A percentile compares a stretch with the other conserved stretches of the same genome.
Conservation (phyloP, 2,888 invertebrate species). For the Scotopteryx bipunctaria region DNA sequence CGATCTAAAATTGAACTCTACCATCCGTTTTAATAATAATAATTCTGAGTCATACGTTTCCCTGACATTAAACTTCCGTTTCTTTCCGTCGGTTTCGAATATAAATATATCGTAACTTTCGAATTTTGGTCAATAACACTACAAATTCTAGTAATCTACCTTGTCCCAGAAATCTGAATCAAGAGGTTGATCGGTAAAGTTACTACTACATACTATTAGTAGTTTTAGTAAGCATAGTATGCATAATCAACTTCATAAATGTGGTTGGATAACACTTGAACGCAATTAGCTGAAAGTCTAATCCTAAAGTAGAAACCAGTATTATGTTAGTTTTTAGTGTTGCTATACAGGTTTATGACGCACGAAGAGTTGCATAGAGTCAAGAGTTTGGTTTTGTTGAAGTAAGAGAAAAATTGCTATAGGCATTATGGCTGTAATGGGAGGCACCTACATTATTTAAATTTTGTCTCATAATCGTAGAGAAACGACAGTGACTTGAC, state of each 20-base stretch:
- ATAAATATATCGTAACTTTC: constrained; percentile 29
- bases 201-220: no score
- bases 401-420: not conserved
- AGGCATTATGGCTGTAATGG: not conserved
- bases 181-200: no score
- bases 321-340: not conserved
- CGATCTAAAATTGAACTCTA: constrained; percentile 28
- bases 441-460: not conserved
- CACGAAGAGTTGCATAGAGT: not conserved
- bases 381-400: not conserved
- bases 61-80: constrained; percentile 45
- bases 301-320: not conserved
- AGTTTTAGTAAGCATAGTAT: no score
- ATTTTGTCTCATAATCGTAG: not conserved
- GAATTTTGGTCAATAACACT: constrained; percentile 30
- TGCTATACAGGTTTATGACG: not conserved
- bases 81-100: constrained; percentile 30
- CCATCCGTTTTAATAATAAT: constrained; percentile 9
- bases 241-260: no score
- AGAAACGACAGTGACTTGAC: constrained; percentile 1
- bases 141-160: constrained; percentile 16
- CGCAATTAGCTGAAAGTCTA: not conserved
- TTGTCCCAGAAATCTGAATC: constrained; percentile 24
- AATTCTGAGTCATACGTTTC: constrained; percentile 27
- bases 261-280: no score